phyloP scores from a whole-genome alignment of 2,797 vertebrate genomes.

The Falco rusticolus region DNA sequence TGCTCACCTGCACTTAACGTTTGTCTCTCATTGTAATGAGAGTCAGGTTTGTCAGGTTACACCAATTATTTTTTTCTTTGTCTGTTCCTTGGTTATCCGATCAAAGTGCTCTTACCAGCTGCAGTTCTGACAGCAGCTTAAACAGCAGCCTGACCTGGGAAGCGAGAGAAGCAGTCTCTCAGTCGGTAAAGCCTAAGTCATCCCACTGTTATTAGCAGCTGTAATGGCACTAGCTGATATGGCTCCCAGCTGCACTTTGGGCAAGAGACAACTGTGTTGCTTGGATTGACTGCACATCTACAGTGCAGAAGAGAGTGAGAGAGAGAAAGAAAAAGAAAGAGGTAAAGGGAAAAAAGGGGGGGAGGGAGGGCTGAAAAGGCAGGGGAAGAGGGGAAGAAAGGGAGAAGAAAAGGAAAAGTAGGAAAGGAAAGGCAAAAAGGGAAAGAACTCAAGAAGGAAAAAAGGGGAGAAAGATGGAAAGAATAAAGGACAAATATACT shows the following conservation, averaged over 20 bases:
- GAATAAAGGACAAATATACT: not conserved
- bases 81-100: not conserved
- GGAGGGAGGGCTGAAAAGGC: not conserved
- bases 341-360: not conserved
- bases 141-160: not conserved
- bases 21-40: not conserved
- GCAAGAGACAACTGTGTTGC: not conserved
- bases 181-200: not conserved
- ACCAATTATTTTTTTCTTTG: not conserved
- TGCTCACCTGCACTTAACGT: not conserved
- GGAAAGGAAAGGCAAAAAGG: not conserved
- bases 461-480: accelerated
- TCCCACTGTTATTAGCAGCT: not conserved
- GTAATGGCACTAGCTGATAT: not conserved
- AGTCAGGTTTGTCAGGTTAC: not conserved
- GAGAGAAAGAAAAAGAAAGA: not conserved
- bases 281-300: not conserved
- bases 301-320: not conserved
- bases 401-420: not conserved
- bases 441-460: not conserved
- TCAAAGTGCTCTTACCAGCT: not conserved
- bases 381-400: not conserved
- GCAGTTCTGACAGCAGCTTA: not conserved
- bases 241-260: not conserved
- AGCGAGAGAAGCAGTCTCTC: not conserved